Percentiles rank a stretch among this genome's conserved stretches.
Conservation (phyloP, 2,888 invertebrate species). For the Acronicta psi region DNA sequence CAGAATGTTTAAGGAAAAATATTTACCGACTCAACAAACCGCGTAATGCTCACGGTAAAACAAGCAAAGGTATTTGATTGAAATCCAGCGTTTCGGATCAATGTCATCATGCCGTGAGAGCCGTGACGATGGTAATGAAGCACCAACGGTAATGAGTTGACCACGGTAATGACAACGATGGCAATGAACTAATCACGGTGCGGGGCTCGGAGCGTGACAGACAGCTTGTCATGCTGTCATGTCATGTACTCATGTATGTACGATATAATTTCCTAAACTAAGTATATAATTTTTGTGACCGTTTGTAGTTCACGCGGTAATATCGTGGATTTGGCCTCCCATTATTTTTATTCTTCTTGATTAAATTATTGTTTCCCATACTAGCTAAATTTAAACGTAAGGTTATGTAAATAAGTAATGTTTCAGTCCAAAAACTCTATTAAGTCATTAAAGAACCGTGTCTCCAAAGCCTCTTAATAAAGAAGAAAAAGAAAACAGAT, state of each 20-base stretch:
- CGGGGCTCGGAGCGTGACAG: constrained; percentile 7
- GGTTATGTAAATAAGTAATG: no score
- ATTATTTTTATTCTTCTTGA: no score
- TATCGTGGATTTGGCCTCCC: not conserved
- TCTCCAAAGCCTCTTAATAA: no score
- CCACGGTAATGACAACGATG: constrained; percentile 13
- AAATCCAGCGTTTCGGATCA: constrained; percentile 23
- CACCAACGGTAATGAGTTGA: constrained; percentile 5
- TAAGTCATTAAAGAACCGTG: no score
- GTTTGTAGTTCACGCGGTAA: not conserved
- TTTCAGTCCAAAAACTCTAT: no score
- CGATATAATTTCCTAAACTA: not conserved
- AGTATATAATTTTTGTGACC: not conserved
- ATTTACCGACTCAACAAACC: no score
- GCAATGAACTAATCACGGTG: constrained; percentile 25
- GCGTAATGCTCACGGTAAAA: not conserved
- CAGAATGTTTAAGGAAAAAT: no score
- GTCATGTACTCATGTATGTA: no score
- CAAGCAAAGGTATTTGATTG: constrained; percentile 13
- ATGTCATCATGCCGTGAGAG: constrained; percentile 16
- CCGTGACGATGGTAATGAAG: constrained; percentile 16
- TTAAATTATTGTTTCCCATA: no score
- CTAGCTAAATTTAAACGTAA: no score
- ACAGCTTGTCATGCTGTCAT: constrained; percentile 3
- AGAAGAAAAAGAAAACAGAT: no score